Base-by-base conservation (phyloP, 2,113 vertebrate genomes). In the Marmota flaviventris region DNA sequence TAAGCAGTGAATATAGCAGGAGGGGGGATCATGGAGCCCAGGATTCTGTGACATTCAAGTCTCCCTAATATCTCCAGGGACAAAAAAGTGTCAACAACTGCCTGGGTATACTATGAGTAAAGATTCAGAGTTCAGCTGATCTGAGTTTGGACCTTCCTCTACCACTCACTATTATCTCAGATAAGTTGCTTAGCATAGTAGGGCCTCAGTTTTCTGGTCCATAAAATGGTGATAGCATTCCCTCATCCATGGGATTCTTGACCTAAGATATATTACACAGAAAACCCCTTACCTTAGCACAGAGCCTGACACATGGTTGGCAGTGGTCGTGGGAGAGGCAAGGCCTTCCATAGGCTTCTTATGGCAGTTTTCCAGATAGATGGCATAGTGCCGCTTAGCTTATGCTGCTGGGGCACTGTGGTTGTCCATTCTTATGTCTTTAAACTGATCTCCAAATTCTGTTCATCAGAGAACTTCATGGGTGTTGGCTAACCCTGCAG, bases 401-500 rank as follows among this genome's bases (percentile, higher is more conserved):
- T 20, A 6, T 6, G 69, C 73, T 39, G 48, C 63, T 12, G 9
- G 4, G 4, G 10, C n/a, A 0, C 7, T 61, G 51, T 56, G 53
- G 4, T 72, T 69, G 78, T 73, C 72, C 25, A 24, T 37, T 34
- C 79, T 45, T 16, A 13, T 0, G 1, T 79, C 51, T 73, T 83
- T 22, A n/a, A n/a, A 87, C 39, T 58, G 75, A 27, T 56, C 90
- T 79, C 39, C n/a, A 37, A 34, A 39, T 63, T 45, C 3, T 13
- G 4, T 63, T 84, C n/a, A 34, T 56, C 27, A 51, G 91, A 91
- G 70, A 89, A 34, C 4, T 29, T 17, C n/a, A 4, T n/a, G 32
- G 6, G 5, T 2, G 13, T 2, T 18, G 32, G 14, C 69, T 24
- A 17, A 0, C 42, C n/a, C 0, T 1, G 4, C 4, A 4, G 32